These are phyloP conservation scores for Melinaea marsaeus DNA, from an alignment of 2,888 invertebrate species.

Conservation along the genomic window DNA sequence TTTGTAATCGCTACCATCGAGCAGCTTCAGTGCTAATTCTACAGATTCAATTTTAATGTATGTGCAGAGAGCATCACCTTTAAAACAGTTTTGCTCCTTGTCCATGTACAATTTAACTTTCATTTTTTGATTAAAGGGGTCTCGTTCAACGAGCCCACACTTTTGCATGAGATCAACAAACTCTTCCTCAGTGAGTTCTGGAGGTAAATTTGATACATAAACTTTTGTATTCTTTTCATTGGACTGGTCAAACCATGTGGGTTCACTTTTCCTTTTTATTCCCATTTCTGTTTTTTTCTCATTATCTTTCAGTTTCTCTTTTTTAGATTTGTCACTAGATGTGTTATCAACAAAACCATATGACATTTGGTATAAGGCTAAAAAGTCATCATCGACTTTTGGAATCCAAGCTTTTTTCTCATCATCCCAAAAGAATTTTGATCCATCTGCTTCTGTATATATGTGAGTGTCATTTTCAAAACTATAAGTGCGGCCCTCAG, in stretches of 20 bases:
- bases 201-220: constrained; percentile 95
- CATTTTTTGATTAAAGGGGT: constrained; percentile 86
- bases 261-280: constrained; percentile 74
- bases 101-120: constrained; percentile 96
- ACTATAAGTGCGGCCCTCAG: constrained; percentile 75
- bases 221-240: constrained; percentile 93
- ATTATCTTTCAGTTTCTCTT: constrained; percentile 51
- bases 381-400: constrained; percentile 96
- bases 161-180: constrained; percentile 96
- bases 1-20: constrained; percentile 91
- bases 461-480: constrained; percentile 87
- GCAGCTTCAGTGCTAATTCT: constrained; percentile 90
- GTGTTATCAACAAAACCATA: constrained; percentile 90
- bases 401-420: constrained; percentile 97
- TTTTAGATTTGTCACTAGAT: constrained; percentile 45
- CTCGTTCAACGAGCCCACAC: constrained; percentile 95
- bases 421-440: constrained; percentile 93
- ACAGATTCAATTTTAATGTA: constrained; percentile 98
- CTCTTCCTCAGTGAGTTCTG: constrained; percentile 91
- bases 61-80: constrained; percentile 98
- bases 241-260: constrained; percentile 95
- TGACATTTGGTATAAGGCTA: constrained; percentile 96
- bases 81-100: constrained; percentile 85
- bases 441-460: constrained; percentile 92
- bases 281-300: constrained; percentile 67